These are phyloP conservation scores for Tridacna crocea DNA, from an alignment of 2,888 invertebrate species.

Conservation along the genomic window DNA sequence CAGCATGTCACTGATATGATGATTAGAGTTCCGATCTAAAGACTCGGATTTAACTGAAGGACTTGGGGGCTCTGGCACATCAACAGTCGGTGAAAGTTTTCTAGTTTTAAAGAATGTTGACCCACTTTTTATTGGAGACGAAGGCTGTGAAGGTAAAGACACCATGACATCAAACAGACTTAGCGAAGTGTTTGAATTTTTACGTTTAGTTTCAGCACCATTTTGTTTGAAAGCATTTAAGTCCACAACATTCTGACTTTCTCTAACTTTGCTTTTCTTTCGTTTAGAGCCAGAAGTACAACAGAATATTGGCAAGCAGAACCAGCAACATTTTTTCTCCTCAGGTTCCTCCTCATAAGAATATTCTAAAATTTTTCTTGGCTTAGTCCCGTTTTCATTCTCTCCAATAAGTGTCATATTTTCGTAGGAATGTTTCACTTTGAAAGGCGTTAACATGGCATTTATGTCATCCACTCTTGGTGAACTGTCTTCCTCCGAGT, in stretches of 20 bases:
- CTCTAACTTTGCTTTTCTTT: slow-evolving; percentile 36
- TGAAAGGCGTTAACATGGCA: slow-evolving; percentile 67
- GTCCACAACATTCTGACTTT: slow-evolving; percentile 42
- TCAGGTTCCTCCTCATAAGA: slow-evolving; percentile 68
- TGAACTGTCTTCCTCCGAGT: slow-evolving; percentile 65
- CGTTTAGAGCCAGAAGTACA: slow-evolving; percentile 38
- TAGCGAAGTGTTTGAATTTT: slow-evolving; percentile 40
- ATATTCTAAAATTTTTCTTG: slow-evolving; percentile 68
- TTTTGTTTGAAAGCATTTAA: slow-evolving; percentile 39
- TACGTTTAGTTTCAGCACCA: slow-evolving; percentile 54
- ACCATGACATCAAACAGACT: slow-evolving; percentile 61
- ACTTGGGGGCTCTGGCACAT: slow-evolving; percentile 39
- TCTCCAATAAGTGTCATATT: slow-evolving; percentile 74
- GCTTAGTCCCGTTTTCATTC: slow-evolving; percentile 57
- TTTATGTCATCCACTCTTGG: slow-evolving; percentile 66
- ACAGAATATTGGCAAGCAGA: slow-evolving; percentile 49
- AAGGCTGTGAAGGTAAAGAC: slow-evolving; percentile 59
- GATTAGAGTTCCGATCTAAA: slow-evolving; percentile 51
- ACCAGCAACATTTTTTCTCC: slow-evolving; percentile 54
- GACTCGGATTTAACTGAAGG: slow-evolving; percentile 41
- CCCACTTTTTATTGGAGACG: slow-evolving; percentile 62
- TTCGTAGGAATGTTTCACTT: slow-evolving; percentile 74
- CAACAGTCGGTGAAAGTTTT: slow-evolving; percentile 44
- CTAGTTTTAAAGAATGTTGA: slow-evolving; percentile 62
- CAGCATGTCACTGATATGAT: slow-evolving; percentile 50